Conservation (phyloP, 2,113 vertebrate species). For the Bubalus kerabau region DNA sequence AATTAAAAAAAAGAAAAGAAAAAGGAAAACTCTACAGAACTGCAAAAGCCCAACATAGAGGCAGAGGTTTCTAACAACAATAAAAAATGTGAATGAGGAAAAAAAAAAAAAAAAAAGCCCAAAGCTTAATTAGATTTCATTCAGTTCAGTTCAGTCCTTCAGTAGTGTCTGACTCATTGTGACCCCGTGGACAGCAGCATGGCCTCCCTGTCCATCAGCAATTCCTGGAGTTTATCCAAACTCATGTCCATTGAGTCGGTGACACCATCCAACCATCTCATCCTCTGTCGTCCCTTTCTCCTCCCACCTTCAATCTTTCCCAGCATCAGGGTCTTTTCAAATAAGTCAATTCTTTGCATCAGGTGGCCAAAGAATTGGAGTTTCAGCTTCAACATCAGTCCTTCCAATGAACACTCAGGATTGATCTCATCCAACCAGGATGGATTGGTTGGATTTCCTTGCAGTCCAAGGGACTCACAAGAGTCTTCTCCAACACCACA, state of each 20-base stretch:
- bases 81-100: too few species aligned
- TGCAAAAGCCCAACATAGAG: too few species aligned
- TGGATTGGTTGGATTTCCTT: too few species aligned
- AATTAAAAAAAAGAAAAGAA: too few species aligned
- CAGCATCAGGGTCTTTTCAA: neutral
- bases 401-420: neutral
- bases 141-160: neutral
- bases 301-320: neutral
- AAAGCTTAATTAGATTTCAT: too few species aligned
- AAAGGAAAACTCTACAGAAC: too few species aligned
- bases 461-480: too few species aligned
- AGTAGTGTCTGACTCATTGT: rapidly evolving
- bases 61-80: too few species aligned
- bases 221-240: neutral
- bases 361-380: neutral
- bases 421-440: too few species aligned
- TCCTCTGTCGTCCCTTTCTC: neutral
- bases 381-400: neutral
- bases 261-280: neutral
- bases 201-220: neutral
- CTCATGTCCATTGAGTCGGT: neutral
- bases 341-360: neutral
- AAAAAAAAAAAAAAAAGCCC: too few species aligned
- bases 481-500: too few species aligned
- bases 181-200: neutral